phyloP scores from a whole-genome alignment of 2,113 vertebrate genomes.

The Euleptes europaea region DNA sequence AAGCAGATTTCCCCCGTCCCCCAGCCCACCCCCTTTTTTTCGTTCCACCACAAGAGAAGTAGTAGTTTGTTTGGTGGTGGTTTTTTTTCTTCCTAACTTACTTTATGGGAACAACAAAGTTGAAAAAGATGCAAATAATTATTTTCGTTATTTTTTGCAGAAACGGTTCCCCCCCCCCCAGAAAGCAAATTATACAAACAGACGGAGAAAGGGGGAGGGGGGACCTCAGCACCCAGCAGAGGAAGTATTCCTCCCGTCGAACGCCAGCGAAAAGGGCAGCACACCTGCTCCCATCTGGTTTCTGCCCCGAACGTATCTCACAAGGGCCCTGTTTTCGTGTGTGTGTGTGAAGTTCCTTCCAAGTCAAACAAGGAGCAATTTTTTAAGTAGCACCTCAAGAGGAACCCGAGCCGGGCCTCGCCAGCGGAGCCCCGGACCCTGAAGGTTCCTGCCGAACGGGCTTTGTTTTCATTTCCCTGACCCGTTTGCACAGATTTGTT shows the following conservation, averaged over 20 bases:
- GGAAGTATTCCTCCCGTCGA: conserved; percentile 55
- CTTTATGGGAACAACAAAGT: conserved; percentile 7
- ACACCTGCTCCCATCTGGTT: conserved; percentile 76
- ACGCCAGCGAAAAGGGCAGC: conserved; percentile 58
- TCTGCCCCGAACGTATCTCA: conserved; percentile 61
- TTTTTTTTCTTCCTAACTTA: not conserved
- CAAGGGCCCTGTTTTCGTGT: conserved; percentile 48
- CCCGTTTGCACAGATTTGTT: conserved; percentile 83
- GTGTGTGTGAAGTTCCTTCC: conserved; percentile 76
- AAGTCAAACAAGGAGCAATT: conserved; percentile 82
- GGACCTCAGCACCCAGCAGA: conserved; percentile 40
- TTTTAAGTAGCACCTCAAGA: conserved; percentile 78
- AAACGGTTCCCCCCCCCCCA: conserved; percentile 20
- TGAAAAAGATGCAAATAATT: conserved; percentile 56
- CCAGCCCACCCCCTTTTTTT: not conserved
- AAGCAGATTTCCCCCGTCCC: not conserved
- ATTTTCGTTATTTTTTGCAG: conserved; percentile 50
- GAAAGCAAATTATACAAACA: conserved; percentile 64
- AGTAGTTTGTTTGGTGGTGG: not conserved
- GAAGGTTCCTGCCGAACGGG: conserved; percentile 68
- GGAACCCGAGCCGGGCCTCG: conserved; percentile 60
- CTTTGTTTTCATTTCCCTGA: conserved; percentile 88
- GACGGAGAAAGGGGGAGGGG: conserved; percentile 24
- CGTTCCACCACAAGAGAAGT: conserved; percentile 28
- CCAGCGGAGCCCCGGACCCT: conserved; percentile 76